These are phyloP conservation scores for Umimayanthus chanpuru DNA, from an alignment of 92 coral and sea anemone species.

Conservation along the genomic window DNA sequence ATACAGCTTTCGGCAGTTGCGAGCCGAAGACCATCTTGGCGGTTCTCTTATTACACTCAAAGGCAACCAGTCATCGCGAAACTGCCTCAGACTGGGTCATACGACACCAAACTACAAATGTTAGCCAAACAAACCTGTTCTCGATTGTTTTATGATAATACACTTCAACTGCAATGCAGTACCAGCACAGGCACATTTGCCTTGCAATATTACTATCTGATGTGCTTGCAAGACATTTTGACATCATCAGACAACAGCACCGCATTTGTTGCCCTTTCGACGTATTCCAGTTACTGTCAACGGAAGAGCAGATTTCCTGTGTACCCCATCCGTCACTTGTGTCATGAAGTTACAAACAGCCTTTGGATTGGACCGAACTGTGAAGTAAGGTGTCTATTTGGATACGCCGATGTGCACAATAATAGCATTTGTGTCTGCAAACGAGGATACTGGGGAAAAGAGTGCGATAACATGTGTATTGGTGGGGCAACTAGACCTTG, in stretches of 20 bases:
- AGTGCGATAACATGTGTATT: conserved; percentile 58
- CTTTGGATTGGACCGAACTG: conserved; percentile 68
- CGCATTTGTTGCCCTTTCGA: conserved; percentile 36
- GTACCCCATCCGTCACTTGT: conserved; percentile 59
- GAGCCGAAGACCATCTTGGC: conserved; percentile 62
- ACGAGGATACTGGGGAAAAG: conserved; percentile 65
- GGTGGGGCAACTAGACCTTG: conserved; percentile 66
- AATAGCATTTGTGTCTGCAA: conserved; percentile 54
- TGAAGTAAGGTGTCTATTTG: conserved; percentile 59
- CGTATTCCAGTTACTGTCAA: conserved; percentile 58
- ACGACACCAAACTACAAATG: conserved; percentile 14
- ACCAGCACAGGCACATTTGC: conserved; percentile 41
- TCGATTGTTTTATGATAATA: conserved; percentile 43
- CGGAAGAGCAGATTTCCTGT: conserved; percentile 31
- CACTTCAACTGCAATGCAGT: conserved; percentile 39
- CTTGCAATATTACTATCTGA: conserved; percentile 58
- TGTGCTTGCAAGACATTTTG: conserved; percentile 58
- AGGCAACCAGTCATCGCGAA: conserved; percentile 28
- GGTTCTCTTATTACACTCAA: conserved; percentile 60
- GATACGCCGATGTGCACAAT: conserved; percentile 45
- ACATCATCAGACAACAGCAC: conserved; percentile 42
- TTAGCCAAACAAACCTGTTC: conserved; percentile 52
- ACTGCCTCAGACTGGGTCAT: conserved; percentile 2
- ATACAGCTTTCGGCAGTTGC: conserved; percentile 49
- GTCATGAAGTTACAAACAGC: conserved; percentile 53